Percentiles rank a stretch among this genome's conserved stretches.
Evolutionary conservation across 1,140 invertebrate genomes (phyloP).

Genomic region (Orussus abietinus): DNA sequence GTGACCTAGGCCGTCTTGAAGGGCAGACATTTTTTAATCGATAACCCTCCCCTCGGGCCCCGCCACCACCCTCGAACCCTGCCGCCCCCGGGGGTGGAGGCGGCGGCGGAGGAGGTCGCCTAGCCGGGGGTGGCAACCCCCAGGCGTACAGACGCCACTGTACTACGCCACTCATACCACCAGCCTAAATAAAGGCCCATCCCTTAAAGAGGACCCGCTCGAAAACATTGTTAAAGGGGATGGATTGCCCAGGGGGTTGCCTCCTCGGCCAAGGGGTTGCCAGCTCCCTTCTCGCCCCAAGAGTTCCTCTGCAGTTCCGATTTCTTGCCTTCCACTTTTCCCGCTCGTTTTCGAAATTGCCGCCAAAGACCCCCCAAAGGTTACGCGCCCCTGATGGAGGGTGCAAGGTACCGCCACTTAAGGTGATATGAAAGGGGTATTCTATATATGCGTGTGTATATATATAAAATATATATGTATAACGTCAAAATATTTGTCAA

Average conservation of each 20-base stretch:
- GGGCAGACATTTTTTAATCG: slow-evolving; percentile 57
- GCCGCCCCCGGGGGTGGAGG: slow-evolving; percentile 11
- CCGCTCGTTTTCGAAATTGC: too few relatives aligned
- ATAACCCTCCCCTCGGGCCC: slow-evolving; percentile 38
- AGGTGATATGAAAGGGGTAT: too few relatives aligned
- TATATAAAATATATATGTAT: too few relatives aligned
- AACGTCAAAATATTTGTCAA: too few relatives aligned
- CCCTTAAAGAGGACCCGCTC: slow-evolving; percentile 47
- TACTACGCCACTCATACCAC: slow-evolving; percentile 8
- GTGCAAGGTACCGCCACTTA: too few relatives aligned
- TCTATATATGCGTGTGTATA: too few relatives aligned
- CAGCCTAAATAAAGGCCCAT: slow-evolving; percentile 50
- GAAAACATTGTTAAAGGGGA: slow-evolving; percentile 53
- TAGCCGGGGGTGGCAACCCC: slow-evolving; percentile 1
- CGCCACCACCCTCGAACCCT: slow-evolving; percentile 23
- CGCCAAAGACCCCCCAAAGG: too few relatives aligned
- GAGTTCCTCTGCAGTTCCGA: too few relatives aligned
- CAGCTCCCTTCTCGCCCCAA: too few relatives aligned
- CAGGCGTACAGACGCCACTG: slow-evolving; percentile 9
- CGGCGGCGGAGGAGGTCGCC: slow-evolving; percentile 13
- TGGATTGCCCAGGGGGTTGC: slow-evolving; percentile 23
- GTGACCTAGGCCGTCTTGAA: slow-evolving; percentile 55
- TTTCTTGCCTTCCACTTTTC: too few relatives aligned
- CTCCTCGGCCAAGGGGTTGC: slow-evolving; percentile 18
- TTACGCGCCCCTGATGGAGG: too few relatives aligned